phyloP scores from a whole-genome alignment of 2,888 invertebrate genomes.

The Acanthosepion pharaonis region DNA sequence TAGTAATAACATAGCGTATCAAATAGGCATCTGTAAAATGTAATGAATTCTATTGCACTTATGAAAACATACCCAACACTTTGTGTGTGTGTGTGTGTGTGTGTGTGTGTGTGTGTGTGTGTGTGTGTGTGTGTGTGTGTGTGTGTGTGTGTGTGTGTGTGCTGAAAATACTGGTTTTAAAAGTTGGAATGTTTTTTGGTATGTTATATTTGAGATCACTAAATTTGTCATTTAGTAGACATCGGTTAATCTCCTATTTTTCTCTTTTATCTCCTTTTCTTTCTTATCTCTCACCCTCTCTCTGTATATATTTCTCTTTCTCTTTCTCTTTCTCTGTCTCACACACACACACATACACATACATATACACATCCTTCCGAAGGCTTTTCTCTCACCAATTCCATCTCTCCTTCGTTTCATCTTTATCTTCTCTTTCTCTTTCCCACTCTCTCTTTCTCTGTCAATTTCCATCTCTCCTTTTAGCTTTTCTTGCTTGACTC shows the following conservation, averaged over 20 bases:
- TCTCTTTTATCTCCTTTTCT: not conserved
- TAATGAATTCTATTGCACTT: not conserved
- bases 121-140: not conserved
- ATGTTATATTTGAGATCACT: not conserved
- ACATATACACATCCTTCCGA: no score
- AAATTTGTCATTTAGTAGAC: not conserved
- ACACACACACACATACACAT: not conserved
- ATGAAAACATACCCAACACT: not conserved
- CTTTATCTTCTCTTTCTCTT: not conserved
- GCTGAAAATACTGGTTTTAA: not conserved
- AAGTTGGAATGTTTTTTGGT: not conserved
- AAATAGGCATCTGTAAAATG: not conserved
- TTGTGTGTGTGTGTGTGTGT: not conserved
- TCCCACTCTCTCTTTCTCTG: not conserved
- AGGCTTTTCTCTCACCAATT: no score
- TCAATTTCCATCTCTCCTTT: not conserved
- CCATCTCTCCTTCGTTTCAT: not conserved
- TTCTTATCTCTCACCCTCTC: not conserved
- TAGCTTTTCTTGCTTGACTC: no score
- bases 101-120: not conserved
- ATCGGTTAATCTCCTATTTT: not conserved
- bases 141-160: not conserved
- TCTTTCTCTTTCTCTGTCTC: not conserved
- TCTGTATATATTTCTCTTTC: not conserved
- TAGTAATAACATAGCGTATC: no score